These are phyloP conservation scores for Hypocryptadius cinnamomeus DNA, from an alignment of 2,113 vertebrate genomes.

Conservation along the genomic window DNA sequence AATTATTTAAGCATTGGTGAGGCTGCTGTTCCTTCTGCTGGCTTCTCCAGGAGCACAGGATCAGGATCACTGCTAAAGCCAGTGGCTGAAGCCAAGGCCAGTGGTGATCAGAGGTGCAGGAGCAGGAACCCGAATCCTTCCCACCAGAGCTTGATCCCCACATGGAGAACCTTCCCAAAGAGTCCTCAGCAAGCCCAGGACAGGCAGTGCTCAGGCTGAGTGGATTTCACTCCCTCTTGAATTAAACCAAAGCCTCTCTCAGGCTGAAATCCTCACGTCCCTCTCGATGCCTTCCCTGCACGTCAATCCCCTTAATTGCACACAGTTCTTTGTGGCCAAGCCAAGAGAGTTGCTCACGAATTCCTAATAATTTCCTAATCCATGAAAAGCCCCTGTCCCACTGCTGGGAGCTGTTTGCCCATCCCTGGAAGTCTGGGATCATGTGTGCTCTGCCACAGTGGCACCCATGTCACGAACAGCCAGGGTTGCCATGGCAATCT, in stretches of 20 bases:
- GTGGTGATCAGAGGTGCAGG: background rate
- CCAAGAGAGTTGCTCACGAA: background rate
- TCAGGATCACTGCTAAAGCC: background rate
- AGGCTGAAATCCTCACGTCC: background rate
- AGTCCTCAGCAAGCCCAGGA: background rate
- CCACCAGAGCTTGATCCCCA: background rate
- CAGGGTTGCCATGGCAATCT: constrained; percentile 53
- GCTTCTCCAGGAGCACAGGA: background rate
- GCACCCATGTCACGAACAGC: constrained; percentile 44
- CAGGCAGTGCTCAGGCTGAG: background rate
- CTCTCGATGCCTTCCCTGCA: background rate
- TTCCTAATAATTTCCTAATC: background rate
- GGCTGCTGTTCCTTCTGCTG: background rate
- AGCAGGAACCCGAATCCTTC: background rate
- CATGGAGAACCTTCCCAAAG: background rate
- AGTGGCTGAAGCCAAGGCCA: background rate
- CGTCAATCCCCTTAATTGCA: background rate
- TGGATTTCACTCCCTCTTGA: background rate
- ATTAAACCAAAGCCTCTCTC: background rate
- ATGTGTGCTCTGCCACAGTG: background rate
- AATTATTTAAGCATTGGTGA: background rate
- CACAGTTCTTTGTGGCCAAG: background rate
- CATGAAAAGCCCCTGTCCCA: background rate
- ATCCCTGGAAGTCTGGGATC: background rate
- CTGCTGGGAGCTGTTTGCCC: background rate